Evolutionary conservation across 1,140 invertebrate genomes (phyloP), one percentile per base, ranked within the genome.

Genomic region (Drosophila nasuta): DNA sequence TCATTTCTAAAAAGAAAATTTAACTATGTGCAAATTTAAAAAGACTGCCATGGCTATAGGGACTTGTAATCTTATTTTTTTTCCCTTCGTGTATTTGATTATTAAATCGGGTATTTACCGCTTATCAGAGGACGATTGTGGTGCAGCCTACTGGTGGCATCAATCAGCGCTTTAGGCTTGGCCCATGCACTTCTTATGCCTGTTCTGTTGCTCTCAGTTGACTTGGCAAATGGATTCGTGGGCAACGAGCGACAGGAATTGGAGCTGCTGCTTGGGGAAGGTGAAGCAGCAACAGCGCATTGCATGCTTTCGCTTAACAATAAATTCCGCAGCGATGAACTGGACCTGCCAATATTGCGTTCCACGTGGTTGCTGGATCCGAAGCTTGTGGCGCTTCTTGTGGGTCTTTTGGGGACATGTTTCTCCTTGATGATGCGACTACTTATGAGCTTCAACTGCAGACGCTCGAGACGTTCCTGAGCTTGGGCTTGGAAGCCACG

Each of bases 381-480:
- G 20, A 0, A 25, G 20, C 0, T 17, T 25, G 43, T 51, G n/a
- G 5, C 25, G 5, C 33, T 52, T 25, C 58, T 57, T 25, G 5
- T 49, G 30, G 10, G 20, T 17, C 28, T 41, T 10, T 13, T 60
- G 2, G 33, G 1, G 10, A n/a, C 45, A 41, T 8, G 49, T 0
- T 17, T 45, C 45, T 74, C 73, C 2, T 51, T 54, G 63, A n/a
- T 41, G 30, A n/a, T 52, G 54, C n/a, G 11, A 13, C 41, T 10
- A 38, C 1, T 6, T 54, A 81, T 88, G 4, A 92, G 48, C 25
- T 63, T 72, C 1, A 46, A 41, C 51, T 92, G 91, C 57, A 92
- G 52, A 1, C 91, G 70, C 35, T 91, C 91, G 0, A 92, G 78
- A 8, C 91, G 88, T 25, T 85, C 77, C 54, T 92, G 91, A 0